Base-by-base conservation (phyloP, 2,797 vertebrate species). In the Pangasius djambal region DNA sequence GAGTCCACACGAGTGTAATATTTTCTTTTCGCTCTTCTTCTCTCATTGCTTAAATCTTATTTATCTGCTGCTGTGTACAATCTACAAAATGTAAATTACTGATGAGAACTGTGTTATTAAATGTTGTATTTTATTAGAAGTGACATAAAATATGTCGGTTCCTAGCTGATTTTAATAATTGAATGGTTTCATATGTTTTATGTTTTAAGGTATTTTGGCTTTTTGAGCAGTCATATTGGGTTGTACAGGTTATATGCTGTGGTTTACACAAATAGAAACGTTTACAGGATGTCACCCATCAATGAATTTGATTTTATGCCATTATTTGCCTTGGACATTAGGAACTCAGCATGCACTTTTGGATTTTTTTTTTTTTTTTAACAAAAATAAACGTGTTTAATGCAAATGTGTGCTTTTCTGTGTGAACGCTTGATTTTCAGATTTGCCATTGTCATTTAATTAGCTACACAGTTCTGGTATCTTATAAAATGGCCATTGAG, bases 1-100 rank as follows among this genome's bases (percentile, higher is more conserved):
- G 96, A 96, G 94, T 97, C 95, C 95, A 96, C 94, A 95, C 83
- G 93, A 95, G 91, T 89, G 91, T 90, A 87, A 90, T 93, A 77
- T 89, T 87, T 89, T 89, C 86, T 89, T 90, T 91, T 92, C 18
- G 87, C 86, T 89, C 86, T 12, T 87, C 50, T 90, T 86, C 69
- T 85, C 89, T 65, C 83, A 63, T 75, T 89, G 91, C 90, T 89
- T 86, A 83, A 67, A 55, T 85, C 20, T 74, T 89, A 82, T 89
- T 86, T 90, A 88, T 90, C 83, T 52, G 88, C 90, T 91, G 92
- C 91, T 91, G 81, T 92, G 90, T 89, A 92, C 89, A 93, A 92
- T 92, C 92, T 50, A 88, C 78, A 69, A 74, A 79, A 57, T 90
- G 86, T 91, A 77, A 88, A 90, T 90, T 85, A 87, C 69, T 88